Percentiles rank a stretch among this genome's conserved stretches.
Conservation (phyloP, 2,113 vertebrate species). For the Steatornis caripensis region DNA sequence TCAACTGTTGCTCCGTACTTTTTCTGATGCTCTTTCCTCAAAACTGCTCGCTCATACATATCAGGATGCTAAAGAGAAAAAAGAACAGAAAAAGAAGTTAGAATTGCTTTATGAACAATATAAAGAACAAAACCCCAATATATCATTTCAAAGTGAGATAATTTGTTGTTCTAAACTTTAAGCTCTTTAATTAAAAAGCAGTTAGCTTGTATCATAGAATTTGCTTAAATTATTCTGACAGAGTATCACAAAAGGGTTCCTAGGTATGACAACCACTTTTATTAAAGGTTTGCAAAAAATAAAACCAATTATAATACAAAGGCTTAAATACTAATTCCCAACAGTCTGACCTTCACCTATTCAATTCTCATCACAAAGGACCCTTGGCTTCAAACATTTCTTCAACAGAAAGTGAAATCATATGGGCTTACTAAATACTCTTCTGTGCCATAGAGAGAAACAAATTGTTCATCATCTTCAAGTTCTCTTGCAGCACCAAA, state of each 20-base stretch:
- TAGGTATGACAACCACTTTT: background rate
- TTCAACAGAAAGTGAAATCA: background rate
- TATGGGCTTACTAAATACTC: slow-evolving; percentile 89
- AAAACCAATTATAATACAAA: background rate
- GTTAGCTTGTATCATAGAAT: background rate
- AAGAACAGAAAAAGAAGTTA: background rate
- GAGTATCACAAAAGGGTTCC: background rate
- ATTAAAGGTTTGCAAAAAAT: background rate
- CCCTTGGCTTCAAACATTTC: background rate
- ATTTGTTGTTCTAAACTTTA: background rate
- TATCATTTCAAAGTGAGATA: background rate
- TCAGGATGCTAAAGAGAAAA: slow-evolving; percentile 83
- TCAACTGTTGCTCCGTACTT: slow-evolving; percentile 96
- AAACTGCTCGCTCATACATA: slow-evolving; percentile 96
- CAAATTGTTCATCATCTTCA: slow-evolving; percentile 97
- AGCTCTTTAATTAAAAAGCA: background rate
- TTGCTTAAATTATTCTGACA: background rate
- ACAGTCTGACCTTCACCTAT: background rate
- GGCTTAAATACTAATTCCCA: background rate
- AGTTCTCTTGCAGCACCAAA: slow-evolving; percentile 95
- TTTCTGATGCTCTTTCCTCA: slow-evolving; percentile 97
- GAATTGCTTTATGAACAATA: background rate
- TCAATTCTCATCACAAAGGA: background rate
- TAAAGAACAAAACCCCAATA: background rate
- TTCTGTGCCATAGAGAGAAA: slow-evolving; percentile 98